Conservation (phyloP, 2,113 vertebrate genomes). For the Ellobius talpinus region DNA sequence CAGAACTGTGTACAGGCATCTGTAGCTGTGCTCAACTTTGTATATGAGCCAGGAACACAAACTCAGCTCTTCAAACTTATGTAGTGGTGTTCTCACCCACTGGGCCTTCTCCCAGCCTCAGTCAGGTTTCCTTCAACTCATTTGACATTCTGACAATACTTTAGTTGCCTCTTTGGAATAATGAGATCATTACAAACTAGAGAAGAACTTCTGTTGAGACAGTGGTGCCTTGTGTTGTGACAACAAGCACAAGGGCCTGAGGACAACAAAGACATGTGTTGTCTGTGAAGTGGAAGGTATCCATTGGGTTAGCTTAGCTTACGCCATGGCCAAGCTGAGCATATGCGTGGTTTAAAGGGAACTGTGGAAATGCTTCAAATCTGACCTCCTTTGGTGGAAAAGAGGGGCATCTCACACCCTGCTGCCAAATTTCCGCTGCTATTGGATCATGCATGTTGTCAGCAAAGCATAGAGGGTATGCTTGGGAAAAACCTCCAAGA, state of each 20-base stretch:
- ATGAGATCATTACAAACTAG: neutral
- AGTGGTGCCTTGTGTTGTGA: neutral
- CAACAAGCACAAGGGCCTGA: neutral
- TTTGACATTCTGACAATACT: neutral
- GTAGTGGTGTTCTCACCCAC: no score
- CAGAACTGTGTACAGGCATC: neutral
- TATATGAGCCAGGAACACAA: no score
- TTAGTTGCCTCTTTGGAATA: neutral
- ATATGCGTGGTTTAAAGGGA: neutral
- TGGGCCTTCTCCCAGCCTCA: neutral
- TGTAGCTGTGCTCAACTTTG: neutral
- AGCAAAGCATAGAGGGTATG: constrained; percentile 51
- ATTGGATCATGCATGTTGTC: neutral
- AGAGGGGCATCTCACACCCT: constrained; percentile 59
- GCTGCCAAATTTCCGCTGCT: constrained; percentile 76
- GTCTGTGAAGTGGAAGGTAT: no score
- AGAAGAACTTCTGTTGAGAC: neutral
- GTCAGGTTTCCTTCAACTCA: constrained; percentile 1
- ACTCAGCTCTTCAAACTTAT: no score
- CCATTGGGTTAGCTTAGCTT: neutral
- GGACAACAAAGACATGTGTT: neutral
- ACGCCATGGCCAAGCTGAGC: neutral
- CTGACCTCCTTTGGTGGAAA: constrained; percentile 30
- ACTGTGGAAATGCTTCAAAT: constrained; percentile 19
- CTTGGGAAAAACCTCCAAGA: neutral